phyloP scores from a whole-genome alignment of 2,888 invertebrate species.

The Cheilosia scutellata region DNA sequence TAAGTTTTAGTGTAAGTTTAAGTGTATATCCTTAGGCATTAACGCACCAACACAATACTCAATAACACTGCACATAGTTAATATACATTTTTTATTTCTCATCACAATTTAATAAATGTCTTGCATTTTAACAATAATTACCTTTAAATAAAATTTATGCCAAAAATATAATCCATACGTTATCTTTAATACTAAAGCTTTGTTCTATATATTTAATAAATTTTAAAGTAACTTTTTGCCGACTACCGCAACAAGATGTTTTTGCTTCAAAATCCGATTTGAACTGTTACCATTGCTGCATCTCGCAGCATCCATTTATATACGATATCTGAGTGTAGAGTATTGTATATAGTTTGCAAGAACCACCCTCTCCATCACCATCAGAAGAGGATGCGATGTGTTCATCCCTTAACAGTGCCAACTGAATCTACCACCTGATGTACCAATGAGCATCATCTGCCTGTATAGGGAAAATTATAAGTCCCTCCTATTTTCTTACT shows the following conservation, averaged over 20 bases:
- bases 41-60: too few species aligned
- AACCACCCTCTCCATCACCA: background rate
- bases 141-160: slow-evolving; percentile 1
- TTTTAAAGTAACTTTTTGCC: background rate
- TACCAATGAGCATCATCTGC: slow-evolving; percentile 72
- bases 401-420: slow-evolving; percentile 2
- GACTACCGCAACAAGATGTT: background rate
- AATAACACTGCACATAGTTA: background rate
- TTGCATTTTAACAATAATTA: background rate
- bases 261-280: background rate
- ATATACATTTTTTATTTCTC: background rate
- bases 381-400: background rate
- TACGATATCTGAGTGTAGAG: slow-evolving; percentile 2
- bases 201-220: background rate
- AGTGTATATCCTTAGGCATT: too few species aligned
- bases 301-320: slow-evolving; percentile 63
- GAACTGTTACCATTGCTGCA: slow-evolving; percentile 25
- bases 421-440: slow-evolving; percentile 38
- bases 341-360: background rate
- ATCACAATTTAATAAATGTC: background rate
- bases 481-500: slow-evolving; percentile 43
- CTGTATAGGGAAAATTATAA: slow-evolving; percentile 2
- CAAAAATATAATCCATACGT: slow-evolving; percentile 4
- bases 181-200: background rate
- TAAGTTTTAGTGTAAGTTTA: too few species aligned